Percentiles rank a stretch among this genome's conserved stretches.
Conservation (phyloP, 2,113 vertebrate genomes). For the Syngnathus floridae region DNA sequence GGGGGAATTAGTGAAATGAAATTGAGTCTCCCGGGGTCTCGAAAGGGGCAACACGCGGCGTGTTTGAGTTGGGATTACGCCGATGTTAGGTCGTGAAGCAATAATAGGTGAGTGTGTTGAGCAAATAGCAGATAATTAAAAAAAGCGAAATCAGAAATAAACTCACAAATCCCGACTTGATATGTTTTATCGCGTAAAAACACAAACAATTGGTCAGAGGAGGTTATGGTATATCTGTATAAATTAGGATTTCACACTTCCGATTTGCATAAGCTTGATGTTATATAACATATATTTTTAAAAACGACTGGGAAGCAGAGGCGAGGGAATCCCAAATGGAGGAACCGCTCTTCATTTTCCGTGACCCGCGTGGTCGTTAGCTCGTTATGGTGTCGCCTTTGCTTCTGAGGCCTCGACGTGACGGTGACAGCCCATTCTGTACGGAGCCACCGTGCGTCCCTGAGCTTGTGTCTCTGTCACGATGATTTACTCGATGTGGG, state of each 20-base stretch:
- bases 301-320: constrained; percentile 36
- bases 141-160: too few relatives aligned
- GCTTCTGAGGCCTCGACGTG: background rate
- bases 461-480: constrained; percentile 44
- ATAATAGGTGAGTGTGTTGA: too few relatives aligned
- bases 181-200: background rate
- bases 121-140: too few relatives aligned
- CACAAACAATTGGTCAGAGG: background rate
- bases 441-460: constrained; percentile 20
- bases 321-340: constrained; percentile 17
- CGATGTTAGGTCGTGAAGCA: background rate
- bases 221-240: constrained; percentile 20
- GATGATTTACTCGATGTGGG: constrained; percentile 52
- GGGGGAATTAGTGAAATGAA: background rate
- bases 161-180: too few relatives aligned
- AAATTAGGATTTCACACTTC: constrained; percentile 22
- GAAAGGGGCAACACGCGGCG: background rate
- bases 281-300: constrained; percentile 32
- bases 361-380: constrained; percentile 6
- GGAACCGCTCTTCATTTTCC: background rate
- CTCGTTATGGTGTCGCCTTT: background rate
- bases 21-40: background rate
- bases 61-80: background rate
- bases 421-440: background rate
- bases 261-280: constrained; percentile 39